Evolutionary conservation across 2,888 invertebrate genomes (phyloP), one percentile per base, ranked within the genome.

Genomic region (Heteromurus nitidus): DNA sequence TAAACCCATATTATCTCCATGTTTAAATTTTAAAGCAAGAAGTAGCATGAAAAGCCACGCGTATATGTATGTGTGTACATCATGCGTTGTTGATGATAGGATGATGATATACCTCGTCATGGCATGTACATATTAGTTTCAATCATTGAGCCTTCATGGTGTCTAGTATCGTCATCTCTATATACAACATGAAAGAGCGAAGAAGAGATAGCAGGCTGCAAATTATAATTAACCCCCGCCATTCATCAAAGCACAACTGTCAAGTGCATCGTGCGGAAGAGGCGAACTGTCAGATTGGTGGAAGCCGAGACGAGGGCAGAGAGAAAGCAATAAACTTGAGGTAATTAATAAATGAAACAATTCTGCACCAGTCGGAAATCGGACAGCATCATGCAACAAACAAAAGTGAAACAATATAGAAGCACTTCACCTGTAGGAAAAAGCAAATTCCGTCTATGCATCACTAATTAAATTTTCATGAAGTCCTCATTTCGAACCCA

Each of bases 321-420:
- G n/a, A 60, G n/a, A 44, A 28, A 28, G 50, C 24, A 72, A 26
- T 47, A 72, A 72, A 60, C 26, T 72, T 70, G 47, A 20, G 60
- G 30, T 72, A 72, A 72, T 72, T 72, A 72, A 72, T 60, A 60
- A 72, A 72, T 60, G 72, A 72, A 72, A 60, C 72, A 72, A 31
- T 42, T 70, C 42, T 30, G 18, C 28, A 60, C 60, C 31, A 60
- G 30, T n/a, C 60, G n/a, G 31, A 31, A 60, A 55, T 16, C 18
- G 9, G 30, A 18, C 30, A 55, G 55, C 20, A 55, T 24, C 55
- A 55, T 55, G 26, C 11, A 16, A 30, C 60, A 28, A 5, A 3
- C 16, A 47, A 5, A 13, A 36, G 5, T 36, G 36, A 13, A 47
- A n/a, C 3, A 53, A 24, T 22, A 22, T 7, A n/a, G 53, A 53